phyloP scores from a whole-genome alignment of 2,888 invertebrate genomes.

The Lymantria monacha region DNA sequence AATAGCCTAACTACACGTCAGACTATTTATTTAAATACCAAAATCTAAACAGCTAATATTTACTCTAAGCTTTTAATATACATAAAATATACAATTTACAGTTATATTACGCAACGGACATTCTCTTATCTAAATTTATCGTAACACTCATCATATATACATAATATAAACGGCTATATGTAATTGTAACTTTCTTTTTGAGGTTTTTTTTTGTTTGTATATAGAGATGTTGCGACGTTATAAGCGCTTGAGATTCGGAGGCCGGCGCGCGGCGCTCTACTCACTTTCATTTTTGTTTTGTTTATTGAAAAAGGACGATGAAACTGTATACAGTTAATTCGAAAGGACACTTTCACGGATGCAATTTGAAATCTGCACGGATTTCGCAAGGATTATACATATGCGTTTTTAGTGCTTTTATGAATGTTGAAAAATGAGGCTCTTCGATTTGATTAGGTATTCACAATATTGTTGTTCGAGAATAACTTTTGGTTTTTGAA shows the following conservation, averaged over 20 bases:
- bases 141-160: not conserved
- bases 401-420: not conserved
- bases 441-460: too few relatives aligned
- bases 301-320: constrained; percentile 16
- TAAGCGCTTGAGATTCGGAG: too few relatives aligned
- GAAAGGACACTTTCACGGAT: constrained; percentile 17
- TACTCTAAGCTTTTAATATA: too few relatives aligned
- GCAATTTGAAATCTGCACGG: constrained; percentile 8
- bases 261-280: not conserved
- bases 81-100: not conserved
- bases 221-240: not conserved
- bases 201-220: constrained; percentile 2
- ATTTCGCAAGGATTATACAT: constrained; percentile 8
- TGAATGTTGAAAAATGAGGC: too few relatives aligned
- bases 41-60: too few relatives aligned
- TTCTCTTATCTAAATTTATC: not conserved
- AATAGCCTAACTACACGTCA: too few relatives aligned
- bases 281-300: constrained; percentile 25
- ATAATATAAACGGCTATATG: not conserved
- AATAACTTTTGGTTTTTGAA: too few relatives aligned
- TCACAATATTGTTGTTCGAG: too few relatives aligned
- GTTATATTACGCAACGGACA: not conserved
- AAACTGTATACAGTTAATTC: not conserved
- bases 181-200: constrained; percentile 9
- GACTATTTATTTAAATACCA: too few relatives aligned